Evolutionary conservation across 2,113 vertebrate genomes (phyloP).

Genomic region (Saccopteryx bilineata): DNA sequence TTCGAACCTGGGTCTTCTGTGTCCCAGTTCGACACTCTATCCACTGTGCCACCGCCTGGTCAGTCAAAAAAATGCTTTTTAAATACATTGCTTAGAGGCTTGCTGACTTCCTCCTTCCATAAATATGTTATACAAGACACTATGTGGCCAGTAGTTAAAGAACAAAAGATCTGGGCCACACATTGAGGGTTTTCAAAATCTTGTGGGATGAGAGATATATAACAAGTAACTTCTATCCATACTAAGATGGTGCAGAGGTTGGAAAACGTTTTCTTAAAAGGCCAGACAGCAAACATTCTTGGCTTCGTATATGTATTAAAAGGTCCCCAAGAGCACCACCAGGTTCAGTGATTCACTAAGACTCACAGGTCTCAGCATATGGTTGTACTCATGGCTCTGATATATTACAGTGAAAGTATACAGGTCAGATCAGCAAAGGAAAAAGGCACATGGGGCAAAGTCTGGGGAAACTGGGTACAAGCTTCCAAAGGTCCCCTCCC

Average conservation of each 20-base stretch:
- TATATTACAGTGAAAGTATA: not conserved
- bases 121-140: slow-evolving; percentile 35
- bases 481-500: not conserved
- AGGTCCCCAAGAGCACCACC: not conserved
- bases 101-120: not conserved
- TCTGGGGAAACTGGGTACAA: not conserved
- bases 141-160: not conserved
- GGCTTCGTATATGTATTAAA: not conserved
- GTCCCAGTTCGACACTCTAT: too few relatives aligned
- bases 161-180: not conserved
- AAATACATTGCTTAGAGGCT: slow-evolving; percentile 36
- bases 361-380: not conserved
- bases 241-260: not conserved
- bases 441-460: not conserved
- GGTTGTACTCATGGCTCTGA: not conserved
- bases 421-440: not conserved
- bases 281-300: not conserved
- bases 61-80: slow-evolving; percentile 25
- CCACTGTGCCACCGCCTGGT: too few relatives aligned
- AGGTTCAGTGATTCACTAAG: not conserved
- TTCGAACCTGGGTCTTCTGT: too few relatives aligned
- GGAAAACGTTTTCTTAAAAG: not conserved
- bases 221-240: not conserved
- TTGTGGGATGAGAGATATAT: not conserved
- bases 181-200: not conserved